phyloP scores from a whole-genome alignment of 2,797 vertebrate species.

The Hozukius guyotensis region DNA sequence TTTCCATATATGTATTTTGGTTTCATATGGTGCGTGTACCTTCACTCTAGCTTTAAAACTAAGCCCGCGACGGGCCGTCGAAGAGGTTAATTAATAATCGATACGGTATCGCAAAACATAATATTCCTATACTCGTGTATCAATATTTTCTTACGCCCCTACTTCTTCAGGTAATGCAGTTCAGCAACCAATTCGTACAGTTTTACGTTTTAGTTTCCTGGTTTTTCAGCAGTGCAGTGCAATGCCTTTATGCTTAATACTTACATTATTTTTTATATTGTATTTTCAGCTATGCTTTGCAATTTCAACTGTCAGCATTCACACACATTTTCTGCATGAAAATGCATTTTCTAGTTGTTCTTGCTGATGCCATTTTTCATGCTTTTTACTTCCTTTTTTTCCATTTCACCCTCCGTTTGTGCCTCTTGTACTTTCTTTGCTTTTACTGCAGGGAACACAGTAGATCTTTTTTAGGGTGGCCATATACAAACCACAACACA shows the following conservation, averaged over 20 bases:
- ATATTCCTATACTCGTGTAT: no score
- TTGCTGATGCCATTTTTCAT: slow-evolving; percentile 1
- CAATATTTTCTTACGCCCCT: no score
- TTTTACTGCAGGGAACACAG: slow-evolving; percentile 25
- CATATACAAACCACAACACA: slow-evolving; percentile 10
- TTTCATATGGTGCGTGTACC: no score
- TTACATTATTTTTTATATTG: no score
- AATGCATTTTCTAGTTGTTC: slow-evolving; percentile 6
- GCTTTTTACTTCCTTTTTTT: neutral
- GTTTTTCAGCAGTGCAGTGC: neutral
- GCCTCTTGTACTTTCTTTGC: slow-evolving; percentile 7
- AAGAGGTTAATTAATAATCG: no score
- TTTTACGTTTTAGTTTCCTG: neutral
- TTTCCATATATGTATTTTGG: no score
- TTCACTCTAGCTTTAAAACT: no score
- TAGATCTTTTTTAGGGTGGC: slow-evolving; percentile 10
- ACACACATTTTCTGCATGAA: neutral
- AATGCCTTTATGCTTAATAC: neutral
- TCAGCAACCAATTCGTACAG: neutral
- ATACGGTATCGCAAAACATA: no score
- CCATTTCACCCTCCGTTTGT: neutral
- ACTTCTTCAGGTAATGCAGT: neutral
- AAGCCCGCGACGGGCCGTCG: no score
- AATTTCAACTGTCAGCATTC: neutral
- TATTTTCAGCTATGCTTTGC: neutral